Percentiles rank a stretch among this genome's conserved stretches.
phyloP scores from a whole-genome alignment of 2,888 invertebrate species.

The Brachypalpus laphriformis region DNA sequence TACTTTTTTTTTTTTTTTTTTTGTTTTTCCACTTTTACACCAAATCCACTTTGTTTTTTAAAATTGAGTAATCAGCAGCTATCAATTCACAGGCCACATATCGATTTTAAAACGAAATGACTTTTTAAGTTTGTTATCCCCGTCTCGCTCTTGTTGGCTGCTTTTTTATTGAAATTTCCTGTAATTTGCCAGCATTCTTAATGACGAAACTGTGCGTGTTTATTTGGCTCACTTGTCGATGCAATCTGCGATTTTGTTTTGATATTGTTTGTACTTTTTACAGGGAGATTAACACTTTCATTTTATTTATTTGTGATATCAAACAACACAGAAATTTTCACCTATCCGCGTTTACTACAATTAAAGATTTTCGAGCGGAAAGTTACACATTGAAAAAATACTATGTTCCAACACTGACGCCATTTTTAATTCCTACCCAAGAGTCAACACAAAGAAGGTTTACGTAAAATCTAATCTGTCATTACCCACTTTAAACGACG shows the following conservation, averaged over 20 bases:
- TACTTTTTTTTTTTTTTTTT: not conserved
- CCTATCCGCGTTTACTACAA: constrained; percentile 66
- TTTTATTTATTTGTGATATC: constrained; percentile 69
- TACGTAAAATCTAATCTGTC: constrained; percentile 69
- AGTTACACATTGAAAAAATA: constrained; percentile 73
- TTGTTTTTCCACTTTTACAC: not conserved
- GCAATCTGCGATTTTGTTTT: constrained; percentile 63
- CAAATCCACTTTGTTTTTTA: constrained; percentile 28
- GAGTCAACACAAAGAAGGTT: constrained; percentile 73
- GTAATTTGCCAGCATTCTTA: constrained; percentile 63
- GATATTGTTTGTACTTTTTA: constrained; percentile 60
- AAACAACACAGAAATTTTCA: constrained; percentile 64
- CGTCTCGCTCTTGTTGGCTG: constrained; percentile 63
- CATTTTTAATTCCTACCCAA: constrained; percentile 70
- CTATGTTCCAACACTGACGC: constrained; percentile 74
- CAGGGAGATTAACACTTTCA: constrained; percentile 61
- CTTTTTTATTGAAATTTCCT: constrained; percentile 64
- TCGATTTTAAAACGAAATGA: constrained; percentile 70
- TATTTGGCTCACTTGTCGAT: constrained; percentile 56
- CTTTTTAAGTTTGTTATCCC: constrained; percentile 52
- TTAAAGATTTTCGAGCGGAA: constrained; percentile 74
- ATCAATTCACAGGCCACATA: constrained; percentile 69
- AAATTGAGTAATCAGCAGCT: constrained; percentile 61
- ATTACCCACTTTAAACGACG: constrained; percentile 71
- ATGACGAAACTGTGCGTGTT: constrained; percentile 66